phyloP scores from a whole-genome alignment of 1,140 invertebrate species.

The Octopus sinensis region DNA sequence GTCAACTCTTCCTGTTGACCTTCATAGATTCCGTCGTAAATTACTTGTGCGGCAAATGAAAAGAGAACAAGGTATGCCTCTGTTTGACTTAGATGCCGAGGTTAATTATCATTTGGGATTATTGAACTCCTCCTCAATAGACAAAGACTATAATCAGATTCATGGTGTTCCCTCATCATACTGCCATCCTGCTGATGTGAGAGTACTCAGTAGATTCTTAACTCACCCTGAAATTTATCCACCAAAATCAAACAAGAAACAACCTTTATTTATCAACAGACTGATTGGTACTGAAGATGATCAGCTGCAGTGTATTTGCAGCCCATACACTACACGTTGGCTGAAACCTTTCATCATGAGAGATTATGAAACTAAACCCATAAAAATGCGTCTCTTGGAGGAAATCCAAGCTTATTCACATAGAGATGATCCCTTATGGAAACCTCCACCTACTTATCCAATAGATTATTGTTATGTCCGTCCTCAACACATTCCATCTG shows the following conservation, averaged over 20 bases:
- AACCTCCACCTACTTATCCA: constrained; percentile 52
- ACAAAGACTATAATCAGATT: constrained; percentile 41
- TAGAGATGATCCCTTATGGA: constrained; percentile 61
- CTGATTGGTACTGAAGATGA: constrained; percentile 53
- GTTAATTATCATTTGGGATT: constrained; percentile 31
- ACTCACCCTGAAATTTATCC: constrained; percentile 31
- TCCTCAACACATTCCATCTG: constrained; percentile 81
- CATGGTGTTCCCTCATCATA: constrained; percentile 31
- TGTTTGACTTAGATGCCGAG: constrained; percentile 63
- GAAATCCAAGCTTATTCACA: constrained; percentile 69
- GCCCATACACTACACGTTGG: constrained; percentile 61
- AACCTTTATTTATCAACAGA: constrained; percentile 40
- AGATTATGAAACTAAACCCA: constrained; percentile 65
- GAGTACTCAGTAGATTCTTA: background rate
- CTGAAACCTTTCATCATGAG: constrained; percentile 77
- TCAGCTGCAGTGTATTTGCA: constrained; percentile 54
- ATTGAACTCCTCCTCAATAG: constrained; percentile 24
- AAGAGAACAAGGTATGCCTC: constrained; percentile 61
- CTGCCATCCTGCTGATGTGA: background rate
- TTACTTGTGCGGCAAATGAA: constrained; percentile 65
- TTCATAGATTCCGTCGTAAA: constrained; percentile 63
- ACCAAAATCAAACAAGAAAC: constrained; percentile 26
- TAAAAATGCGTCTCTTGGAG: constrained; percentile 71
- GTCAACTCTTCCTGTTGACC: constrained; percentile 52
- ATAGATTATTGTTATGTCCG: constrained; percentile 84